phyloP scores from a whole-genome alignment of 2,797 vertebrate genomes.

The Vipera latastei region DNA sequence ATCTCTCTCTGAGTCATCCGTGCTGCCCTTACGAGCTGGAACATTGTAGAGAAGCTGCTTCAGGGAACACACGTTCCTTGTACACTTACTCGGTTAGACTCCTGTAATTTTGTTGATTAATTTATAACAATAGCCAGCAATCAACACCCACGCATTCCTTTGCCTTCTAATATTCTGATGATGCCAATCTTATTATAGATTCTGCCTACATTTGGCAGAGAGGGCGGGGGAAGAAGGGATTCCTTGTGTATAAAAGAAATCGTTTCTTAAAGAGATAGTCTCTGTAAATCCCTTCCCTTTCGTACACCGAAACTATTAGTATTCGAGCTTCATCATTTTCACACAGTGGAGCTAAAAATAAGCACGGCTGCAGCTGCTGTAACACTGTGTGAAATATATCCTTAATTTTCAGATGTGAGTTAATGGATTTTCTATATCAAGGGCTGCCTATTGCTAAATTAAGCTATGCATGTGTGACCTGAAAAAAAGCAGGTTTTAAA shows the following conservation, averaged over 20 bases:
- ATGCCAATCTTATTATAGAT: conserved; percentile 21
- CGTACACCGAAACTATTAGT: conserved; percentile 55
- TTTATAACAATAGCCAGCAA: conserved; percentile 6
- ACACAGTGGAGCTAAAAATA: conserved; percentile 68
- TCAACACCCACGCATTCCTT: neutral
- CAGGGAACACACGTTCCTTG: conserved; percentile 13
- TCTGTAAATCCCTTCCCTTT: conserved; percentile 24
- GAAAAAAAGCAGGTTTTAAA: conserved; percentile 43
- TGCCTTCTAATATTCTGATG: conserved; percentile 23
- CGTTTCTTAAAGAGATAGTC: neutral
- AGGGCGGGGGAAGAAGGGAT: neutral
- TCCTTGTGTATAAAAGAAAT: neutral
- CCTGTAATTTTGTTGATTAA: conserved; percentile 13
- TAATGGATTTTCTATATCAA: conserved; percentile 67
- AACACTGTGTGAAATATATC: conserved; percentile 53
- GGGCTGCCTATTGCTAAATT: conserved; percentile 68
- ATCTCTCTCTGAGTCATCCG: conserved; percentile 32
- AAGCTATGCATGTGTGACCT: conserved; percentile 49
- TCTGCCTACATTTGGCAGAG: neutral
- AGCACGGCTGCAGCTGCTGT: conserved; percentile 35
- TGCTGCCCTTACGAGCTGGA: conserved; percentile 31
- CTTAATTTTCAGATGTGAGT: conserved; percentile 53
- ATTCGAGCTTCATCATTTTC: conserved; percentile 54
- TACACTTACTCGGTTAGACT: conserved; percentile 8
- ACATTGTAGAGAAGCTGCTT: conserved; percentile 26